Conservation (phyloP, 2,113 vertebrate species). For the Arvicanthis niloticus region DNA sequence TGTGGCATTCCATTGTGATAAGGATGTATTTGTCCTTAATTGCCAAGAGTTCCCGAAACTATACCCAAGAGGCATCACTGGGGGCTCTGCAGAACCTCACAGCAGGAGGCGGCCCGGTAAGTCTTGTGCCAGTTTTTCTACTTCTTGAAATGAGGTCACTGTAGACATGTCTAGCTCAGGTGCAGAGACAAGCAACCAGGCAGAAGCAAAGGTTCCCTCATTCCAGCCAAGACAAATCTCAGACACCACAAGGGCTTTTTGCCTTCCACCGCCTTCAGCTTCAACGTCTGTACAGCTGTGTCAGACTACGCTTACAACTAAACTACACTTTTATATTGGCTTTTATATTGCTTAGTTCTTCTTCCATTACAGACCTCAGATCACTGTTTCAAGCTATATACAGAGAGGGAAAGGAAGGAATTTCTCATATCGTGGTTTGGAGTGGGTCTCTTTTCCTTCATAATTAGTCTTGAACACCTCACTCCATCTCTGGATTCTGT, state of each 20-base stretch:
- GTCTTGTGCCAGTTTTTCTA: constrained; percentile 56
- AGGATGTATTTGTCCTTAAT: constrained; percentile 96
- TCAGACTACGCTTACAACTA: not conserved
- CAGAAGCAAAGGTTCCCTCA: not conserved
- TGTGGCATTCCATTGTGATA: constrained; percentile 93
- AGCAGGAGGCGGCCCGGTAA: constrained; percentile 91
- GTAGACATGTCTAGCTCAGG: not conserved
- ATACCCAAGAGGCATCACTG: constrained; percentile 93
- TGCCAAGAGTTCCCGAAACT: constrained; percentile 91
- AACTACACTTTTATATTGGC: not conserved
- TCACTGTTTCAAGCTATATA: not conserved
- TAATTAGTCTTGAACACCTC: not conserved
- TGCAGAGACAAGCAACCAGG: not conserved
- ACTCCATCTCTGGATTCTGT: not conserved
- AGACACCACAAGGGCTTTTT: not conserved
- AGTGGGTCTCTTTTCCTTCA: not conserved
- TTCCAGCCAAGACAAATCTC: not conserved
- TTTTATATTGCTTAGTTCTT: not conserved
- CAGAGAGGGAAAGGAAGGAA: not conserved
- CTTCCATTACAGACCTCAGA: not conserved
- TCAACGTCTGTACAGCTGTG: not conserved
- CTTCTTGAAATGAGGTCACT: not conserved
- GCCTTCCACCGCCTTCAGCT: not conserved
- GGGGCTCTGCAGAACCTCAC: constrained; percentile 98
- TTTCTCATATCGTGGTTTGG: not conserved